Conservation (phyloP, 2,888 invertebrate genomes). For the Eupithecia tripunctaria region DNA sequence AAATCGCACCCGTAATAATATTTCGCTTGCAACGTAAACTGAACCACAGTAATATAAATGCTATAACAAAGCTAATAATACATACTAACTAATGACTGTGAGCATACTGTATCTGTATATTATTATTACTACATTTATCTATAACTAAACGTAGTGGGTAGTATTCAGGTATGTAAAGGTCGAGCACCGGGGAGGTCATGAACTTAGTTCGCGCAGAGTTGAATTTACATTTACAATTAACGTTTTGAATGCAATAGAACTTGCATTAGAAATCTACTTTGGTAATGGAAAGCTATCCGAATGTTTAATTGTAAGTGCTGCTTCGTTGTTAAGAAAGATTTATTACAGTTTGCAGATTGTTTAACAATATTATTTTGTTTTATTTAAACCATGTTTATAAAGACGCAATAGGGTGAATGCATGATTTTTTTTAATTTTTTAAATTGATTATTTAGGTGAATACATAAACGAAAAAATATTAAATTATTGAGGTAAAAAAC, state of each 20-base stretch:
- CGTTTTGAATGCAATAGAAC: conserved; percentile 52
- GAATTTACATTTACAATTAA: conserved; percentile 69
- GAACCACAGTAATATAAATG: too few relatives aligned
- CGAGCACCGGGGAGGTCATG: conserved; percentile 45
- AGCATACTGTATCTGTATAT: neutral
- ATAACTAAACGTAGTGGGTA: neutral
- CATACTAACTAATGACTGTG: too few relatives aligned
- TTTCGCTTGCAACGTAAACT: too few relatives aligned
- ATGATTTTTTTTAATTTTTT: too few relatives aligned
- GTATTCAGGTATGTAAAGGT: conserved; percentile 19
- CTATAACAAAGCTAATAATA: too few relatives aligned
- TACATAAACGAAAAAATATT: too few relatives aligned
- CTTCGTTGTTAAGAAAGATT: neutral
- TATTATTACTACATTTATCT: neutral
- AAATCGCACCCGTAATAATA: too few relatives aligned
- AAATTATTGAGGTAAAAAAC: too few relatives aligned
- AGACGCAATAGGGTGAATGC: too few relatives aligned
- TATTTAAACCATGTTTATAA: too few relatives aligned
- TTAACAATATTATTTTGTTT: neutral
- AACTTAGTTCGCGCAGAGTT: conserved; percentile 31
- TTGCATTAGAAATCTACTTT: neutral
- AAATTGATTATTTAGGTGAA: too few relatives aligned
- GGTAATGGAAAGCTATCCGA: neutral
- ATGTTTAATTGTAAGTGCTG: neutral
- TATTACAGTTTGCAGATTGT: neutral